These are phyloP conservation scores for Eucidaris tribuloides DNA, from an alignment of 35 echinoderm and acorn worm genomes.

Conservation along the genomic window DNA sequence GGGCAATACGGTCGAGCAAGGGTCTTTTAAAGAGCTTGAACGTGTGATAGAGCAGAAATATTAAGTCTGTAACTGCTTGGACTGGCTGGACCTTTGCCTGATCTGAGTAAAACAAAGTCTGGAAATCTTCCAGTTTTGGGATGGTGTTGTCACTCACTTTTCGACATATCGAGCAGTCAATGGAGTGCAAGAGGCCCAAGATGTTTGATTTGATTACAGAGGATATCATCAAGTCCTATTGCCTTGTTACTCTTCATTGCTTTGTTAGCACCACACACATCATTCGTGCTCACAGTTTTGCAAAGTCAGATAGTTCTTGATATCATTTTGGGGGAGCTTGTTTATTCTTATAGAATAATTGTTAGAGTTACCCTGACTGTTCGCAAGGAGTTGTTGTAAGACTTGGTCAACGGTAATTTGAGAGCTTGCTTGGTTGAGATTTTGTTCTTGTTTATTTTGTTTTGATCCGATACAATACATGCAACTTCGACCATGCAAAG, in stretches of 20 bases:
- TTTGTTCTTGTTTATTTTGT: no score
- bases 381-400: background rate
- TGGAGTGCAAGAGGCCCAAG: background rate
- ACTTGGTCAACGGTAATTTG: background rate
- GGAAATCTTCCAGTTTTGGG: no score
- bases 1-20: no score
- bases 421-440: background rate
- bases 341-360: background rate
- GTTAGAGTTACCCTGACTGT: background rate
- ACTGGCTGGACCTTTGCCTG: no score
- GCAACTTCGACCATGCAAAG: no score
- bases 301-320: background rate
- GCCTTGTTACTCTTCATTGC: background rate
- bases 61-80: no score
- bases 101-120: no score
- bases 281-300: background rate
- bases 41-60: no score
- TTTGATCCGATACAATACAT: no score
- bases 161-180: constrained; percentile 6
- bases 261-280: background rate
- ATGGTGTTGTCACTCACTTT: no score
- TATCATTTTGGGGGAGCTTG: background rate
- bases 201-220: constrained; percentile 17
- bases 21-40: no score
- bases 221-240: background rate